Evolutionary conservation across 2,797 vertebrate species (phyloP), one percentile per base, ranked within the genome.

Genomic region (Hippocampus kuda): DNA sequence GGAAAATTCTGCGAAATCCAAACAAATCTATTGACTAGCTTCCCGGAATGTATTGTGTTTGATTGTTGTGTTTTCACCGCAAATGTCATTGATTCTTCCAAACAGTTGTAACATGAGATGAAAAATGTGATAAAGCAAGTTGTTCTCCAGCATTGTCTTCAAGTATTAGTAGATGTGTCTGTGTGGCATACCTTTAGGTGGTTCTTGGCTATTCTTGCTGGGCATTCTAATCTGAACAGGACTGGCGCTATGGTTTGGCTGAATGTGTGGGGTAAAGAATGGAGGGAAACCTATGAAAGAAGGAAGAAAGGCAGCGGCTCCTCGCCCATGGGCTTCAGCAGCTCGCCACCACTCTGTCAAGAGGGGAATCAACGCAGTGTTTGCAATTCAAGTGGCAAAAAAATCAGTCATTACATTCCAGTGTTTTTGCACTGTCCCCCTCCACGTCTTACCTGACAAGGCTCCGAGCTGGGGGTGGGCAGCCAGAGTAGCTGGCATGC

Each of bases 321-420:
- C 87, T 71, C 93, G 93, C 72, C 94, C 88, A 65, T 95, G 97
- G 1, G 90, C 83, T 79, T 98, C 97, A 22, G 92, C 85, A 70
- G 93, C 87, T 86, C 96, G 90, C 97, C 96, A 99, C 97, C 97
- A 99, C 87, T 98, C 97, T 95, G 91, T 72, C 79, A 65, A 73
- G 53, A 48, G 69, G 80, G 75, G 68, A 56, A 67, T 64, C 78
- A 66, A 72, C 57, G 66, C 80, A 22, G 56, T 59, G 46, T 38
- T 42, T 13, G 13, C 13, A 24, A 78, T 74, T 18, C 42, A 75
- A 83, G 76, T 70, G 44, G 67, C 10, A 69, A 60, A 69, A 60
- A 48, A 75, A 70, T 72, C 56, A 51, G 34, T n/a, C 4, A 2
- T 34, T 20, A 61, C 20, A 7, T 24, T 42, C 4, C 79, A 75